Conservation (phyloP, 2,888 invertebrate species). For the Drosophila subquinaria region DNA sequence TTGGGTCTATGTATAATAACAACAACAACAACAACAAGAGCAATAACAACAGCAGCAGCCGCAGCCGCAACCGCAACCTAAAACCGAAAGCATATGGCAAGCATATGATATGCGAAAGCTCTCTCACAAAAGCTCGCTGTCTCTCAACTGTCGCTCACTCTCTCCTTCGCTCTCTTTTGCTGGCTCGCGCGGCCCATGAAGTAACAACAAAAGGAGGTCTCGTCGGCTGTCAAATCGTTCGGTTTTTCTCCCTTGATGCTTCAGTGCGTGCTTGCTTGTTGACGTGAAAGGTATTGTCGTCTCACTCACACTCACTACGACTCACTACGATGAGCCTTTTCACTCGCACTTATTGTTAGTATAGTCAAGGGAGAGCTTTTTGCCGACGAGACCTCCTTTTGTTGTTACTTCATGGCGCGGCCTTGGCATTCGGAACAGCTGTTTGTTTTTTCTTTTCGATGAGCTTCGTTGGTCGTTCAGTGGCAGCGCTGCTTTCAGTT, state of each 20-base stretch:
- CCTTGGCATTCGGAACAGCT: conserved; percentile 73
- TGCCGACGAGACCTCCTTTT: too few species aligned
- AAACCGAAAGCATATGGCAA: conserved; percentile 49
- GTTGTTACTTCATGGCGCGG: conserved; percentile 34
- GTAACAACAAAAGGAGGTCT: too few species aligned
- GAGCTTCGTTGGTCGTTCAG: conserved; percentile 30
- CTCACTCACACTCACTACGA: too few species aligned
- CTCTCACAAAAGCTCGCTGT: conserved; percentile 39
- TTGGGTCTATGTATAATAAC: conserved; percentile 23
- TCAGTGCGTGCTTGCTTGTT: too few species aligned
- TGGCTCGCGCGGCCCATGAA: neutral
- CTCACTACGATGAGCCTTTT: too few species aligned
- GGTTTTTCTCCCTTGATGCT: too few species aligned
- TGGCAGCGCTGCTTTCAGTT: conserved; percentile 45
- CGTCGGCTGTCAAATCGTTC: too few species aligned
- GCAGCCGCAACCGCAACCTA: conserved; percentile 7
- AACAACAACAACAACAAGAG: conserved; percentile 15
- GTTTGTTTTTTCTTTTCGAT: conserved; percentile 18
- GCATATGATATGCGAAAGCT: conserved; percentile 25
- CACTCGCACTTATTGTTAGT: too few species aligned
- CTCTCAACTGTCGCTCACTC: neutral
- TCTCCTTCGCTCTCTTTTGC: conserved; percentile 6
- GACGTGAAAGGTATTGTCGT: too few species aligned
- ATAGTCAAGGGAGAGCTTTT: too few species aligned
- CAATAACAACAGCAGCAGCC: neutral